These are phyloP conservation scores for Seriola aureovittata DNA, from an alignment of 2,113 vertebrate species.

Conservation along the genomic window DNA sequence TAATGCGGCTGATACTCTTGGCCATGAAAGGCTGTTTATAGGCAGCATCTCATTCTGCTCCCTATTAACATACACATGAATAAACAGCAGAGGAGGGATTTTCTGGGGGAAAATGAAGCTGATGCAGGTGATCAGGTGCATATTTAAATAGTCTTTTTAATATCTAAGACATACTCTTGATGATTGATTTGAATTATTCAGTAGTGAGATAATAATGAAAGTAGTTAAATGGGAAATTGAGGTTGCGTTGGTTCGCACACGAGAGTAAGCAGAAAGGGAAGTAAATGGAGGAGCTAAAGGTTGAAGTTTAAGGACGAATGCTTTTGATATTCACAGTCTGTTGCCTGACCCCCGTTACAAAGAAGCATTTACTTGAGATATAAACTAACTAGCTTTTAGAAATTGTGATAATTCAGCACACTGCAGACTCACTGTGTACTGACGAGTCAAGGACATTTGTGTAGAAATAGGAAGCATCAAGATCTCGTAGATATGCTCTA, in stretches of 20 bases:
- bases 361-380: background rate
- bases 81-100: background rate
- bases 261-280: background rate
- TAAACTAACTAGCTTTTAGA: background rate
- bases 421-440: background rate
- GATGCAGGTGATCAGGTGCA: conserved; percentile 3
- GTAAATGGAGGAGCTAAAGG: background rate
- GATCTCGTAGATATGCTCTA: too few relatives aligned
- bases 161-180: conserved; percentile 4
- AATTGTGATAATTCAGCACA: background rate
- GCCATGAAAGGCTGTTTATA: conserved; percentile 7
- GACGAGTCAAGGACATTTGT: background rate
- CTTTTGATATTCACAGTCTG: background rate
- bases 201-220: background rate
- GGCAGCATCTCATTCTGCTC: conserved; percentile 22
- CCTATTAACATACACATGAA: conserved; percentile 12
- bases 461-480: too few relatives aligned
- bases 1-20: conserved; percentile 1
- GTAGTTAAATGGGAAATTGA: background rate
- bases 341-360: background rate
- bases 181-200: conserved; percentile 10
- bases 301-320: background rate
- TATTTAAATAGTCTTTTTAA: background rate
- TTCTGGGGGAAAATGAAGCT: background rate
- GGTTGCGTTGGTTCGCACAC: background rate